Evolutionary conservation across 1,140 invertebrate species (phyloP), one percentile per base, ranked within the genome.

Genomic region (Drosophila grimshawi): DNA sequence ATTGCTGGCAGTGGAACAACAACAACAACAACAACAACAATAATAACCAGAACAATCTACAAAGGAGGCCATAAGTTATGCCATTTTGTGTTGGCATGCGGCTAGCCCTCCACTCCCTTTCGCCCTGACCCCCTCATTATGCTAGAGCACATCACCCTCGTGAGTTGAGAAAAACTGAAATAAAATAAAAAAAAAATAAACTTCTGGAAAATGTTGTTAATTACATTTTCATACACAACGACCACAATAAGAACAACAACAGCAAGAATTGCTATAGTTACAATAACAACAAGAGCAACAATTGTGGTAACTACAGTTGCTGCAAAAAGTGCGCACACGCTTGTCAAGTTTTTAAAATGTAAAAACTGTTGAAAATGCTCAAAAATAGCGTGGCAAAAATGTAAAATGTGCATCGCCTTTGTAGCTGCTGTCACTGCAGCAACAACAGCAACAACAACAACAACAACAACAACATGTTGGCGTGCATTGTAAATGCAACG

Each of bases 11-110:
- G 32, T 19, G 19, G 19, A 19, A 19, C 19, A 19, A 19, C 55
- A 35, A 62, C 61, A 45, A 41, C 66, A 69, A n/a, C 53, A 46
- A n/a, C 60, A 65, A 39, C 69, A 64, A 7, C 52, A 57, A 45
- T 33, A 64, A 19, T 51, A 67, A 66, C 39, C 46, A 48, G 48
- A 66, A 67, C 27, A 72, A 55, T 56, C 43, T 59, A 76, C 55
- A 76, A 83, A 86, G 68, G 80, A 74, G 85, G 73, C 76, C 76
- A 89, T 89, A 88, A 83, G 83, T 86, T 86, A 83, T 89, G 76
- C 76, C 80, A 86, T 88, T 88, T 83, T 83, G 46, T 72, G 68
- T 61, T 71, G 74, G 75, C 74, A 80, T 60, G 69, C 43, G 37
- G 37, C 65, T 35, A n/a, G 0, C 48, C n/a, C 10, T 27, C 59